phyloP scores from a whole-genome alignment of 2,797 vertebrate genomes.

The Phataginus tricuspis region DNA sequence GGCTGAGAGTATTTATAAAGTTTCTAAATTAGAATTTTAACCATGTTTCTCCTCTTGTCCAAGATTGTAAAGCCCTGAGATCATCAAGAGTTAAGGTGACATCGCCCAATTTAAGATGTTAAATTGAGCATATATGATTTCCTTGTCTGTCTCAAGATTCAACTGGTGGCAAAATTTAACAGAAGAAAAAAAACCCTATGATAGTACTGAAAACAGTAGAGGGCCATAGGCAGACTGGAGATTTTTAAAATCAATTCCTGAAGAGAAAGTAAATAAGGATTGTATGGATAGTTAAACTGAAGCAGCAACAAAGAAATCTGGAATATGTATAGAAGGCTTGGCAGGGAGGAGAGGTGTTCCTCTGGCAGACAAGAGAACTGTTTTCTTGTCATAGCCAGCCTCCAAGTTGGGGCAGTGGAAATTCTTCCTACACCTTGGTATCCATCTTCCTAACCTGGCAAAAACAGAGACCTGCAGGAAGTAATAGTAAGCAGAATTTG shows the following conservation, averaged over 20 bases:
- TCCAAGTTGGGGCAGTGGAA: background rate
- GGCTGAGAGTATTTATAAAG: background rate
- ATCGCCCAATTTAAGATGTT: background rate
- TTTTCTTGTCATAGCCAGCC: background rate
- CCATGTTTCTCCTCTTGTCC: background rate
- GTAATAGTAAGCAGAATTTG: background rate
- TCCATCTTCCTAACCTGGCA: background rate
- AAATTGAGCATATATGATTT: background rate
- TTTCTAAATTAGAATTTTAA: background rate
- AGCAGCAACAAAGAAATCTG: background rate
- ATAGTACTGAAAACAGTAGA: background rate
- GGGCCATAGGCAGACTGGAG: background rate
- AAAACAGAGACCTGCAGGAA: background rate
- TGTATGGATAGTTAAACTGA: background rate
- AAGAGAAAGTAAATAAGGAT: background rate
- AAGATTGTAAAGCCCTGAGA: background rate
- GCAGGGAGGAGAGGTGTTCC: background rate
- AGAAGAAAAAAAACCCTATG: background rate
- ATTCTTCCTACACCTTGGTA: background rate
- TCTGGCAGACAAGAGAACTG: background rate
- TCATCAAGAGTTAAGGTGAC: background rate
- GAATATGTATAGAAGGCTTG: background rate
- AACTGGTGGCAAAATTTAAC: background rate
- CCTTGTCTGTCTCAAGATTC: background rate
- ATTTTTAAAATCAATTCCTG: background rate